Evolutionary conservation across 2,888 invertebrate species (phyloP).

Genomic region (Spisula subtruncata): DNA sequence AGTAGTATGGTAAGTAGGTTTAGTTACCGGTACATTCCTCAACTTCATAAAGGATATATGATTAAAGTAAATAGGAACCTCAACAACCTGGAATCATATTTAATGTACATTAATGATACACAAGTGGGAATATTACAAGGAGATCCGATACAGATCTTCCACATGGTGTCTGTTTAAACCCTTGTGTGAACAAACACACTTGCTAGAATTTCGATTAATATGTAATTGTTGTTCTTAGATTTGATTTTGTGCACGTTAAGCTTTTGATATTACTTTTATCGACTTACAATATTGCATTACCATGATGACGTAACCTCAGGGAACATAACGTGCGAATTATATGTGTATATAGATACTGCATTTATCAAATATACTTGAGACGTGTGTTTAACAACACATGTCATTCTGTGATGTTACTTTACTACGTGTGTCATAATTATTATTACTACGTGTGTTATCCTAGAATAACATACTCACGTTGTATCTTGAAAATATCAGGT

Average conservation of each 20-base stretch:
- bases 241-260: neutral
- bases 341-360: no score
- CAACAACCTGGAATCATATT: neutral
- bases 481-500: no score
- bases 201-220: neutral
- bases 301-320: neutral
- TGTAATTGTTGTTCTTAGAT: neutral
- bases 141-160: neutral
- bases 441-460: no score
- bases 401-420: no score
- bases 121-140: neutral
- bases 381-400: no score
- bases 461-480: no score
- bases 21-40: neutral
- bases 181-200: neutral
- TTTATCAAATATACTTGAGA: no score
- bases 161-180: neutral
- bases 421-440: no score
- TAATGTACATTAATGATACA: neutral
- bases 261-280: constrained; percentile 4
- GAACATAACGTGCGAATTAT: neutral
- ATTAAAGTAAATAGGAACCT: neutral
- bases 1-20: neutral
- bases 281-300: neutral
- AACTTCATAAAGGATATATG: neutral